These are phyloP conservation scores for Pantherophis guttatus DNA, from an alignment of 2,113 vertebrate genomes.

Conservation along the genomic window DNA sequence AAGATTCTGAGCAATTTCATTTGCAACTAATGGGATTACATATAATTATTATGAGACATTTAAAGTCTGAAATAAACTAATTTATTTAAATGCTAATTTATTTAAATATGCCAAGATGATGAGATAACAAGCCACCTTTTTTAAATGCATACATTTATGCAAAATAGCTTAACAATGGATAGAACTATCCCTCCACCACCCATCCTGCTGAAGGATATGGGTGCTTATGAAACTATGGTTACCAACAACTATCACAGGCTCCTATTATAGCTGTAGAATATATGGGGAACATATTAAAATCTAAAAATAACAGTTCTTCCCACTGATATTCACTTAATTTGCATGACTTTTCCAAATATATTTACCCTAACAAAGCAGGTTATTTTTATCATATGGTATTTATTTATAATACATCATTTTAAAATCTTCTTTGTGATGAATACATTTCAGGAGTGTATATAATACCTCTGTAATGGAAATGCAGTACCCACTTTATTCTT, in stretches of 20 bases:
- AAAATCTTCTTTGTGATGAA: slow-evolving; percentile 47
- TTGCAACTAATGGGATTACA: slow-evolving; percentile 53
- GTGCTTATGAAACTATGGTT: slow-evolving; percentile 44
- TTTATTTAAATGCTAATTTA: slow-evolving; percentile 64
- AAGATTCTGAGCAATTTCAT: slow-evolving; percentile 53
- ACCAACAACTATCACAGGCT: slow-evolving; percentile 60
- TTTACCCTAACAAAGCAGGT: slow-evolving; percentile 49
- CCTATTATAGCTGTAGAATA: slow-evolving; percentile 51
- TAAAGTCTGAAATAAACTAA: slow-evolving; percentile 56
- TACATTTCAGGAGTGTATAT: slow-evolving; percentile 20
- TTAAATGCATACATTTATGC: slow-evolving; percentile 57
- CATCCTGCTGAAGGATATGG: slow-evolving; percentile 51
- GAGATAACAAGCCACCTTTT: slow-evolving; percentile 50
- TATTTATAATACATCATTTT: slow-evolving; percentile 53
- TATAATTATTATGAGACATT: slow-evolving; percentile 58
- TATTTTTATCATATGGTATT: slow-evolving; percentile 35
- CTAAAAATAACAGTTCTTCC: slow-evolving; percentile 53
- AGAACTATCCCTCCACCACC: slow-evolving; percentile 46
- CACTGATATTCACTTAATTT: slow-evolving; percentile 24
- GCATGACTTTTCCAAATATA: slow-evolving; percentile 35
- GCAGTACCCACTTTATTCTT: not conserved
- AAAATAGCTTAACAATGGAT: slow-evolving; percentile 63
- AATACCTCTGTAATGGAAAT: not conserved
- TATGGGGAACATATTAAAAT: slow-evolving; percentile 53
- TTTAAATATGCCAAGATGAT: slow-evolving; percentile 59